Conservation (phyloP, 2,113 vertebrate genomes). For the Psettodes erumei region DNA sequence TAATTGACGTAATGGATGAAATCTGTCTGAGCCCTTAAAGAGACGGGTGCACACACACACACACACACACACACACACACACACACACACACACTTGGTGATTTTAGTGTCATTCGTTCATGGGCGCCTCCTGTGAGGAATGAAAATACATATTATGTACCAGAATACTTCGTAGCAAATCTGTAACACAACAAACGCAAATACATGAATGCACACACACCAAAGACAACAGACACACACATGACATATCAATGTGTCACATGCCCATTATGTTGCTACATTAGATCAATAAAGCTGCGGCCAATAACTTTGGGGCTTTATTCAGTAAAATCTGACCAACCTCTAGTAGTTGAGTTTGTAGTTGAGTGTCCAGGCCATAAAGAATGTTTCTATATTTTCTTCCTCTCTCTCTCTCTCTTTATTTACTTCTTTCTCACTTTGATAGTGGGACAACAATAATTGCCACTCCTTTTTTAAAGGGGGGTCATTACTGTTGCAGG, state of each 20-base stretch:
- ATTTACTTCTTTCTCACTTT: too few species aligned
- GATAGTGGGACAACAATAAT: neutral
- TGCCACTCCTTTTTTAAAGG: slow-evolving; percentile 27
- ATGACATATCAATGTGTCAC: neutral
- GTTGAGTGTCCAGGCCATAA: slow-evolving; percentile 31
- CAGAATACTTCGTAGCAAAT: slow-evolving; percentile 85
- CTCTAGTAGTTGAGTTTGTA: slow-evolving; percentile 85
- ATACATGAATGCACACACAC: neutral
- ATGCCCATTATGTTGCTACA: slow-evolving; percentile 83
- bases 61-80: slow-evolving; percentile 44
- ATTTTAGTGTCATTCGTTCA: slow-evolving; percentile 88
- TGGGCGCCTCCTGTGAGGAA: slow-evolving; percentile 88
- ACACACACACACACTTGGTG: slow-evolving; percentile 68
- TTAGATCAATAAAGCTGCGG: slow-evolving; percentile 84
- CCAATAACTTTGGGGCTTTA: slow-evolving; percentile 60
- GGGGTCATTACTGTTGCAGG: slow-evolving; percentile 17
- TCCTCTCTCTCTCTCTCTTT: neutral
- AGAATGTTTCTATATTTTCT: too few species aligned
- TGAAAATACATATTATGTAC: slow-evolving; percentile 85
- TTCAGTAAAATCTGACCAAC: slow-evolving; percentile 77
- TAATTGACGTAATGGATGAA: slow-evolving; percentile 94
- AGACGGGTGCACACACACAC: slow-evolving; percentile 32
- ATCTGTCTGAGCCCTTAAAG: slow-evolving; percentile 89
- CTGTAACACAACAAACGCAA: slow-evolving; percentile 35
- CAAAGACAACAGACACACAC: neutral